Evolutionary conservation across 2,113 vertebrate species (phyloP).

Genomic region (Coptodon rendalli): DNA sequence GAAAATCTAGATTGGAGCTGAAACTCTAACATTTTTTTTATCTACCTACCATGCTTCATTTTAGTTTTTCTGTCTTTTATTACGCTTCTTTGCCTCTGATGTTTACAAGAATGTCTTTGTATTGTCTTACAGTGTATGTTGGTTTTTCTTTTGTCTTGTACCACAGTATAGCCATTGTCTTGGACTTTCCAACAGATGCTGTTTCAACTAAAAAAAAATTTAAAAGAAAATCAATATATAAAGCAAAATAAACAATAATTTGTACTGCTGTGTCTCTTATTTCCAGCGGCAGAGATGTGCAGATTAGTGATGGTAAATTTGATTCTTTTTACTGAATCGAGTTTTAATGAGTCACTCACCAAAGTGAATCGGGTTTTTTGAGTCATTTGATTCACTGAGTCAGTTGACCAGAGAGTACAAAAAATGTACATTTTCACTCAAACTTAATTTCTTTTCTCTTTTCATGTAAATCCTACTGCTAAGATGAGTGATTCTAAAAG

Average conservation of each 20-base stretch:
- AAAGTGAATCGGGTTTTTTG: no score
- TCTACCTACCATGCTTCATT: background rate
- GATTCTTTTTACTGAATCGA: no score
- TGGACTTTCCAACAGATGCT: constrained; percentile 39
- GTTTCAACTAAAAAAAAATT: constrained; percentile 33
- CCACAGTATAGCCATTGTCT: constrained; percentile 52
- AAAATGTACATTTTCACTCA: no score
- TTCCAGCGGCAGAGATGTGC: background rate
- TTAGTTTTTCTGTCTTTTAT: background rate
- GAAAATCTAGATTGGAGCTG: background rate
- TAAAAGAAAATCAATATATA: constrained; percentile 36
- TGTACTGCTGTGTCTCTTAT: constrained; percentile 29
- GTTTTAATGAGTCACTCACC: no score
- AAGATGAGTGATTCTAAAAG: no score
- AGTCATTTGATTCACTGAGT: no score
- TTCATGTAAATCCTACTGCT: no score
- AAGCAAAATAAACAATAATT: constrained; percentile 59
- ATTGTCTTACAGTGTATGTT: constrained; percentile 28
- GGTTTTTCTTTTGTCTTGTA: constrained; percentile 39
- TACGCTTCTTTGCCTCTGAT: background rate
- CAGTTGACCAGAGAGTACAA: no score
- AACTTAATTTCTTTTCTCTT: no score
- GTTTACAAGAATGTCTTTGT: constrained; percentile 46
- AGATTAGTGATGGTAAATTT: no score
- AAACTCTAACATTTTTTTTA: constrained; percentile 5